Evolutionary conservation across 2,888 invertebrate genomes (phyloP), one percentile per base, ranked within the genome.

Genomic region (Limnephilus auricula): DNA sequence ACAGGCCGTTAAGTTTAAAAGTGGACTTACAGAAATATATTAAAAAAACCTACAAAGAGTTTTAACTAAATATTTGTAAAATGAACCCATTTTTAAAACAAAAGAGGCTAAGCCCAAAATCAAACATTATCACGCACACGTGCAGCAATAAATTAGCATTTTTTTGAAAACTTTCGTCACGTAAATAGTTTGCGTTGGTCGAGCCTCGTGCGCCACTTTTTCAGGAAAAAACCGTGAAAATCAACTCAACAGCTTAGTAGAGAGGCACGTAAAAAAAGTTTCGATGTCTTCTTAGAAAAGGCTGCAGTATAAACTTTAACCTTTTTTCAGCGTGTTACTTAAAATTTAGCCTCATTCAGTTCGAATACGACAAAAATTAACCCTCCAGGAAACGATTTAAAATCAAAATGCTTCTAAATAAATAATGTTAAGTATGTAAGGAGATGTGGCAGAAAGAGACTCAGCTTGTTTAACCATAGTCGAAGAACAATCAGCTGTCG

Each of bases 41-140:
- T 4, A 2, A 45, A 45, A 13, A 45, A 13, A 45, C 13, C 45
- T 45, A 25, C n/a, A 25, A 65, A 65, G 65, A 65, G 65, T 65
- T 25, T 65, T 9, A 65, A 25, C 65, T n/a, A 1, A 65, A 65
- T 65, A 65, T 65, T 65, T 18, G 2, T 25, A 65, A 65, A 65
- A 25, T 25, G 65, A 65, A 65, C 65, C 65, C 65, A n/a, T n/a
- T 65, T 65, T n/a, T 65, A 25, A 65, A 65, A 65, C 65, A 65
- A 65, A 65, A 86, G 32, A 88, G 87, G 87, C 13, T 32, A 32
- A n/a, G 15, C 79, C 87, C 32, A 79, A 86, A 88, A 79, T 34
- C 30, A 85, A 85, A 85, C 45, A 78, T 87, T 65, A 88, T 88
- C 87, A 78, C 87, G 87, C 87, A 88, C 78, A 78, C 12, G 87